Evolutionary conservation across 1,140 invertebrate genomes (phyloP).

Genomic region (Elysia chlorotica): DNA sequence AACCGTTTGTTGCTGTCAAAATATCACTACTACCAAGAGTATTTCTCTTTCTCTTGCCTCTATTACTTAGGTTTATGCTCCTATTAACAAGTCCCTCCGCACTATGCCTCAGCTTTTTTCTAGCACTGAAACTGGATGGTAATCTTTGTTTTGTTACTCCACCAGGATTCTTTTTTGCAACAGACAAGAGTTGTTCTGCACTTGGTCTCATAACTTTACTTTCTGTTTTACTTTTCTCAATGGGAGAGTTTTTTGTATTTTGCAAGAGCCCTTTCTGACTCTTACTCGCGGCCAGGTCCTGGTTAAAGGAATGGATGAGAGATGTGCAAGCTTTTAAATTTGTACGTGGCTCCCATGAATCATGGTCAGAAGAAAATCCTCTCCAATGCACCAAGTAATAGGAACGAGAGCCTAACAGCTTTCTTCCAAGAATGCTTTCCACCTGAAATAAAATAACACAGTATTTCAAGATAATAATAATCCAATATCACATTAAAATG

Average conservation of each 20-base stretch:
- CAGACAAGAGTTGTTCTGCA: too few relatives aligned
- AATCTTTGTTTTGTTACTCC: not conserved
- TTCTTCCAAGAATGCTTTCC: constrained; percentile 7
- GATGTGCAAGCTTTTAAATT: constrained; percentile 12
- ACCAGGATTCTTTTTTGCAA: not conserved
- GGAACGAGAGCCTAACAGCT: not conserved
- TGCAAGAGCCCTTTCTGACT: not conserved
- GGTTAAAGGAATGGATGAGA: constrained; percentile 4
- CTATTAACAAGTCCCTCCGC: too few relatives aligned
- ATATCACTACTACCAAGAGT: too few relatives aligned
- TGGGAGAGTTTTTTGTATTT: not conserved
- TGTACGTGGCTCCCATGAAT: constrained; percentile 21
- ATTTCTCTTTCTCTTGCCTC: too few relatives aligned
- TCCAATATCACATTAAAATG: too few relatives aligned
- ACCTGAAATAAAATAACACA: constrained; percentile 8
- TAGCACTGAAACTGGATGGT: too few relatives aligned
- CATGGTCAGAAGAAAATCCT: constrained; percentile 24
- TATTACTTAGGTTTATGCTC: too few relatives aligned
- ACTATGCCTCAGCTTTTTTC: too few relatives aligned
- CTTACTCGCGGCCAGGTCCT: not conserved
- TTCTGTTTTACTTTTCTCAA: not conserved
- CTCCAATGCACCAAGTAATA: constrained; percentile 15
- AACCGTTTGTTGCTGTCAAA: too few relatives aligned
- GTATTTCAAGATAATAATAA: too few relatives aligned
- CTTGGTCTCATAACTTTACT: not conserved